Percentiles rank a stretch among this genome's conserved stretches.
Evolutionary conservation across 1,140 invertebrate species (phyloP).

Genomic region (Paralvinella palmiformis): DNA sequence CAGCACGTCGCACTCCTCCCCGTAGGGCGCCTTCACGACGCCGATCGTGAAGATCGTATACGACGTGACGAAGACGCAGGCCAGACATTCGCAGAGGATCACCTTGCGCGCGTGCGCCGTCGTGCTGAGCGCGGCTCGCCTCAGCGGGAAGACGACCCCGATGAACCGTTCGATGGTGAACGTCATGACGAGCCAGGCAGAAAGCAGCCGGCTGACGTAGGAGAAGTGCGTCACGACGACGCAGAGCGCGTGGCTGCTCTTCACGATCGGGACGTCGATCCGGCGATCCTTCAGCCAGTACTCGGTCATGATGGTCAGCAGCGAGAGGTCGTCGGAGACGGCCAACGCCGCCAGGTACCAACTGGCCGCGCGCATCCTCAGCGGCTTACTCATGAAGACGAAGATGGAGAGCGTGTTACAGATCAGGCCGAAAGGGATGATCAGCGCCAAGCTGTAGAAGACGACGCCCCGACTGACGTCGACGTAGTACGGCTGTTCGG

Average conservation of each 20-base stretch:
- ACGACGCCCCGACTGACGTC: conserved; percentile 1
- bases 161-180: conserved; percentile 9
- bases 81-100: neutral
- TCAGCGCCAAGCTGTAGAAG: conserved; percentile 52
- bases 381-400: conserved; percentile 54
- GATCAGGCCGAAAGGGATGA: conserved; percentile 52
- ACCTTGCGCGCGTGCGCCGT: neutral
- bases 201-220: neutral
- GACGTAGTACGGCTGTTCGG: no score
- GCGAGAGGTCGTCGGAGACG: conserved; percentile 40
- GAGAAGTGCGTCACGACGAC: neutral
- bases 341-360: conserved; percentile 56
- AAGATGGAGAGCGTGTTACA: conserved; percentile 55
- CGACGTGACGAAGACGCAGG: neutral
- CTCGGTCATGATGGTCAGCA: neutral
- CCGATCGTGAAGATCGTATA: conserved; percentile 6
- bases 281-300: conserved; percentile 3
- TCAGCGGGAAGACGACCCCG: neutral
- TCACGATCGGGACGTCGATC: neutral
- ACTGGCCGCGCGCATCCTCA: conserved; percentile 54
- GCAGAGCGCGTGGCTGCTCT: neutral
- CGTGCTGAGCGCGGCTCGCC: neutral
- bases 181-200: conserved; percentile 7
- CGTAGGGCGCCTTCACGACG: neutral
- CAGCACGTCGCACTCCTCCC: neutral